Base-by-base conservation (phyloP, 2,797 vertebrate genomes). In the Macropus fuliginosus region DNA sequence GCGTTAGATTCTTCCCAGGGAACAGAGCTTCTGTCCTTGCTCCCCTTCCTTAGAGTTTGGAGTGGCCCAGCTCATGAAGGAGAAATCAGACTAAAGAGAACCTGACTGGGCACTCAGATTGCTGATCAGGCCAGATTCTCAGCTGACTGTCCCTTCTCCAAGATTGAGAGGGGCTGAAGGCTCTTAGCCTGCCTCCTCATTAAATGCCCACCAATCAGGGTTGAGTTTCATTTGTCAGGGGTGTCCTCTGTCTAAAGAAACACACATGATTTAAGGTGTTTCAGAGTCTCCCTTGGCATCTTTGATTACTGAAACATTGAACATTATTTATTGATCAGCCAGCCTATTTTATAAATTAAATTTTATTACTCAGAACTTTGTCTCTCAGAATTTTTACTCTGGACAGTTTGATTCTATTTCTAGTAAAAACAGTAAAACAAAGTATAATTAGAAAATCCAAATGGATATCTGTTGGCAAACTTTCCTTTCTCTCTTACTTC, bases 351-450 rank as follows among this genome's bases (percentile, higher is more conserved):
- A 62, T 62, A 62, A 34, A 62, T 34, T 34, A 66, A 34, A 5
- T 66, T 5, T n/a, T 66, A n/a, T 66, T n/a, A 66, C 12, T 29
- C 13, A n/a, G 4, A 56, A 54, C 1, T 66, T 56, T 66, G 10
- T 31, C 29, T 66, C 4, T 66, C 62, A n/a, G 13, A n/a, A 34
- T 66, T 66, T 62, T 66, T n/a, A 66, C 31, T 66, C 62, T n/a
- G 12, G 13, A 66, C 34, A 16, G 5, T n/a, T n/a, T 94, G 11
- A n/a, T 24, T 29, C 5, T 27, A 57, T 95, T 89, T 94, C 54
- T 21, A 91, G 56, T 54, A 93, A 4, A 96, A 55, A 54, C 90
- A 96, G 91, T 92, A 62, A 97, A 93, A 74, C 14, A 40, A 95
- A 62, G 52, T 52, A 34, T 57, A 94, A 54, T 96, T 81, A 14